These are phyloP conservation scores for Tiaroga cobitis DNA, from an alignment of 2,797 vertebrate species.

Conservation along the genomic window DNA sequence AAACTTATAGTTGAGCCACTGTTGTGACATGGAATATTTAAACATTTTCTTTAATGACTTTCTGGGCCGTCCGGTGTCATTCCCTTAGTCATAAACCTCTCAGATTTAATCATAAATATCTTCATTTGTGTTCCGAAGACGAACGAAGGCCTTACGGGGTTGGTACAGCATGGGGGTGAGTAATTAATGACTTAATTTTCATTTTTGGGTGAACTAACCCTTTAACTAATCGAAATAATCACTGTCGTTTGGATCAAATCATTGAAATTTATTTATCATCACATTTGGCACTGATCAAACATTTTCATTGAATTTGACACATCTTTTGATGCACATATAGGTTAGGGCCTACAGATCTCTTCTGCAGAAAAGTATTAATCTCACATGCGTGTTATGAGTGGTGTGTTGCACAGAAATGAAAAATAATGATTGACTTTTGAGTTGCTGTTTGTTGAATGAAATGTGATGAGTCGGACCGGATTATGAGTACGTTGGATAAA, in stretches of 20 bases:
- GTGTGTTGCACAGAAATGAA: not conserved
- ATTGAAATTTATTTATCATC: not conserved
- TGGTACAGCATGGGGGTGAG: no score
- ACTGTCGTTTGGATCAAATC: not conserved
- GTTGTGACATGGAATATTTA: no score
- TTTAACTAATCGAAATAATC: not conserved
- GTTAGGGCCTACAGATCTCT: not conserved
- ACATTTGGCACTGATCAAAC: not conserved
- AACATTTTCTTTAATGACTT: no score
- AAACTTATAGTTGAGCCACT: no score
- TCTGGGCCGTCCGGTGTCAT: no score
- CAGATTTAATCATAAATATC: no score
- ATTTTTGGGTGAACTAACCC: no score
- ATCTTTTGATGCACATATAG: not conserved
- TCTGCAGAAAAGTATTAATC: not conserved
- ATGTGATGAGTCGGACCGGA: not conserved
- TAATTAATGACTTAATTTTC: no score
- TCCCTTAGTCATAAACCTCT: no score
- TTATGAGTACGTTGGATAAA: not conserved
- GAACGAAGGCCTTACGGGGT: no score
- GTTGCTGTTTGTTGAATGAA: not conserved
- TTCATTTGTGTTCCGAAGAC: no score
- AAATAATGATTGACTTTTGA: not conserved
- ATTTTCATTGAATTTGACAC: not conserved
- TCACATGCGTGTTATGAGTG: not conserved